Evolutionary conservation across 2,113 vertebrate species (phyloP), one percentile per base, ranked within the genome.

Genomic region (Ailuropoda melanoleuca): DNA sequence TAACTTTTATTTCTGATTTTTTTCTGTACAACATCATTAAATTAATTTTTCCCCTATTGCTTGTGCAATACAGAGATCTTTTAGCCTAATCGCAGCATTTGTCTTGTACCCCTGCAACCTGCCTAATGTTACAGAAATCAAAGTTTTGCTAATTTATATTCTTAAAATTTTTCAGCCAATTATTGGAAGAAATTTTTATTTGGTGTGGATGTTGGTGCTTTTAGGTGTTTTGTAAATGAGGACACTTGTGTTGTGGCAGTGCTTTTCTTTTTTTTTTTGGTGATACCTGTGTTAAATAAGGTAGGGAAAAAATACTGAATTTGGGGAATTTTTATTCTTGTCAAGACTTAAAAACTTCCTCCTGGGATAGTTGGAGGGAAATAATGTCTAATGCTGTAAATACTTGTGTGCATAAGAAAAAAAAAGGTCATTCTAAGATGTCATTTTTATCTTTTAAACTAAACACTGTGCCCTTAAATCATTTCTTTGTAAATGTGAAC

Each of bases 21-120:
- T 75, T 70, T 97, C 80, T 97, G 6, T 96, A 13, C 12, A 90
- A 26, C 84, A 80, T 97, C 92, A 92, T 96, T 96, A 87, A 75
- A 91, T 96, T 96, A 88, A 48, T 43, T 93, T 84, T 74, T 94
- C 34, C 77, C 55, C 64, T 56, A 43, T 96, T 98, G 75, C 81
- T 92, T 93, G 31, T 66, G 37, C 74, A 90, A 60, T 66, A 88
- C 14, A 53, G 56, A 55, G 8, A 77, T 93, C 48, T 85, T 93
- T 92, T 95, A 84, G 55, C 50, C 14, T 74, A 93, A 50, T 92
- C 11, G 64, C 53, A 83, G 91, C 84, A 90, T 55, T 48, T 11
- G 6, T 48, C 55, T 85, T 82, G 3, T 78, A 85, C 29, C 23
- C 46, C 46, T 88, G 7, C 31, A 96, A 60, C 23, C 9, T 96